phyloP scores from a whole-genome alignment of 2,113 vertebrate genomes.

The Scytalopus superciliaris region DNA sequence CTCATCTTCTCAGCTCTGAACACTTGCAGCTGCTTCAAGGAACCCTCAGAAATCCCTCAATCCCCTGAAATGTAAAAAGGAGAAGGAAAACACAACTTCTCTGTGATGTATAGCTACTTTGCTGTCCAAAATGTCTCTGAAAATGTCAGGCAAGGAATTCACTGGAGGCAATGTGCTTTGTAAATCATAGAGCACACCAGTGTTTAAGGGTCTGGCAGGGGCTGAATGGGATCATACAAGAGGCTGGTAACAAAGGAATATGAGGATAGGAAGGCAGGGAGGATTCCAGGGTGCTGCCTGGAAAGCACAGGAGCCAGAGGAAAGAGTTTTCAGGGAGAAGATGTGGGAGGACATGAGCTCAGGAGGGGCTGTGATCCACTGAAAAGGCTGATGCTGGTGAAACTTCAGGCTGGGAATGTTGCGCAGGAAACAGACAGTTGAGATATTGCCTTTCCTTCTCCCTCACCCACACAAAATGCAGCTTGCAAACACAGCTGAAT shows the following conservation, averaged over 20 bases:
- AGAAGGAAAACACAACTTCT: not conserved
- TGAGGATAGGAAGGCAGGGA: not conserved
- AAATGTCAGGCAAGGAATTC: not conserved
- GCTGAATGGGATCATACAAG: not conserved
- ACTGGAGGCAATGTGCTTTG: not conserved
- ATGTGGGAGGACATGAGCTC: rapidly evolving
- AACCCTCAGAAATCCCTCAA: not conserved
- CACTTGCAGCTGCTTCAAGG: not conserved
- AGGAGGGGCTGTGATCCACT: not conserved
- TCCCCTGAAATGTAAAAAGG: not conserved
- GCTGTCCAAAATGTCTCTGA: not conserved
- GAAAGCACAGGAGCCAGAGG: not conserved
- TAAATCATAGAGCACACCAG: not conserved
- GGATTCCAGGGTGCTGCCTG: not conserved
- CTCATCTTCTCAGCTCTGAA: not conserved
- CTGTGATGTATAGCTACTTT: not conserved
- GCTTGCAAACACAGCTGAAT: not conserved
- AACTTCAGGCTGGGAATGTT: not conserved
- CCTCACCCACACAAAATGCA: not conserved
- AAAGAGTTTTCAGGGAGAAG: not conserved
- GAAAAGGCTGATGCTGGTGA: not conserved
- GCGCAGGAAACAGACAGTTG: not conserved
- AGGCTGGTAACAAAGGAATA: not conserved
- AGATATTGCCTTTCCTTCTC: not conserved
- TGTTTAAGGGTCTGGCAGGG: not conserved